Conservation (phyloP, 2,797 vertebrate species). For the Orestias chungarensis region DNA sequence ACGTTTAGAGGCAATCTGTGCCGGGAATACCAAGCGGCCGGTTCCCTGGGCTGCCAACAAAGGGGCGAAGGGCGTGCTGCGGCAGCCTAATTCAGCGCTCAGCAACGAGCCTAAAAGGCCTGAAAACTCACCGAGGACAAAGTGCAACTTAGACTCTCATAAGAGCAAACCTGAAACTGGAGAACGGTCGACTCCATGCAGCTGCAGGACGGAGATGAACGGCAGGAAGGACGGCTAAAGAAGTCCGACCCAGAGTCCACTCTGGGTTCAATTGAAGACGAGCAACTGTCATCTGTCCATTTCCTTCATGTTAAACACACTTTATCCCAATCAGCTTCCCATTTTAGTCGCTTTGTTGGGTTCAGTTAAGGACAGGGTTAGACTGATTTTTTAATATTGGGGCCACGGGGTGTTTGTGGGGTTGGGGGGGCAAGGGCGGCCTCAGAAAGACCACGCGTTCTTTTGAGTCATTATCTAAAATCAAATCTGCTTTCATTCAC, state of each 20-base stretch:
- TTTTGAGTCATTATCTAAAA: no score
- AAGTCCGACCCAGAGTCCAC: no score
- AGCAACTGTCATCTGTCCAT: no score
- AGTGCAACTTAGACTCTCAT: conserved; percentile 51
- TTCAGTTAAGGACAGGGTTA: neutral
- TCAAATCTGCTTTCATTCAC: no score
- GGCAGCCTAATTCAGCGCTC: conserved; percentile 74
- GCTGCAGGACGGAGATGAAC: neutral
- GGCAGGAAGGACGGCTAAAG: neutral
- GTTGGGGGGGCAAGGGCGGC: no score
- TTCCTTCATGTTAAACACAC: no score
- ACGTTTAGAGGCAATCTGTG: conserved; percentile 78
- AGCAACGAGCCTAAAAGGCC: conserved; percentile 64
- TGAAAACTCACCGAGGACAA: conserved; percentile 75
- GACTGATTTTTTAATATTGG: no score
- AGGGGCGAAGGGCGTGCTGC: conserved; percentile 68
- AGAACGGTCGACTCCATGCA: neutral
- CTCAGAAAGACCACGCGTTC: no score
- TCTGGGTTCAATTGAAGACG: no score
- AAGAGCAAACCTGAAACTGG: neutral
- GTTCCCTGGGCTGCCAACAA: conserved; percentile 68
- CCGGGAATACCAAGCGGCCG: conserved; percentile 79
- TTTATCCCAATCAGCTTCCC: neutral
- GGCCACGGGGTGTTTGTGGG: no score
- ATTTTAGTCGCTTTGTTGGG: neutral